phyloP scores from a whole-genome alignment of 2,797 vertebrate genomes.

The Moxostoma hubbsi region DNA sequence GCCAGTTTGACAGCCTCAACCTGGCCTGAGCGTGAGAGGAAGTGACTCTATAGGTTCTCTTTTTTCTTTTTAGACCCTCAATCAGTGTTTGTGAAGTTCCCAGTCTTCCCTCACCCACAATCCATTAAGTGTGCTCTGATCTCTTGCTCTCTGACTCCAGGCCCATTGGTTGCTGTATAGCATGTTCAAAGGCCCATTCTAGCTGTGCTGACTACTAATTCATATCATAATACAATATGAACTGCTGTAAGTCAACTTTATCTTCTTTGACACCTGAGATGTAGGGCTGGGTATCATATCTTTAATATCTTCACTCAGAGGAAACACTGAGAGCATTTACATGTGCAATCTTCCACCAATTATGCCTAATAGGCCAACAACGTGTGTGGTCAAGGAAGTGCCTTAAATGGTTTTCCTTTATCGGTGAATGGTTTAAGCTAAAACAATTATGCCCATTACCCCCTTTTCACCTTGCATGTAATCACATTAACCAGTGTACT shows the following conservation, averaged over 20 bases:
- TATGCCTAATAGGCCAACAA: too few species aligned
- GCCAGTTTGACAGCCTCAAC: constrained; percentile 22
- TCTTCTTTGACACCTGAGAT: too few species aligned
- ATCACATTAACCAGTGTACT: too few species aligned
- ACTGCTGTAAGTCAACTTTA: constrained; percentile 6
- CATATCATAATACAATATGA: background rate
- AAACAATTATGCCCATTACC: too few species aligned
- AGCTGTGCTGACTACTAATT: constrained; percentile 43
- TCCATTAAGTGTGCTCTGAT: constrained; percentile 44
- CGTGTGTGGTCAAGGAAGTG: too few species aligned
- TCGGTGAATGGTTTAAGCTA: too few species aligned
- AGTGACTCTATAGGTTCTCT: constrained; percentile 45
- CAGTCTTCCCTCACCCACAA: constrained; percentile 46
- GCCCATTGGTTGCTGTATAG: constrained; percentile 6
- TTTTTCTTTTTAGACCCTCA: constrained; percentile 47
- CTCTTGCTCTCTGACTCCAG: constrained; percentile 21
- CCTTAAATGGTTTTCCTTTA: too few species aligned
- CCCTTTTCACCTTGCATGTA: too few species aligned
- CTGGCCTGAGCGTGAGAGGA: constrained; percentile 35
- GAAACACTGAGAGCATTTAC: too few species aligned
- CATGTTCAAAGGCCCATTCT: constrained; percentile 43
- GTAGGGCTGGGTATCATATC: too few species aligned
- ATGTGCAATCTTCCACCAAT: too few species aligned
- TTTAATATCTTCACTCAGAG: too few species aligned
- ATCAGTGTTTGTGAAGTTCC: constrained; percentile 49